Percentiles rank a stretch among this genome's conserved stretches.
These are phyloP conservation scores for Poecilobothrus nobilitatus DNA, from an alignment of 2,888 invertebrate species.

Conservation along the genomic window DNA sequence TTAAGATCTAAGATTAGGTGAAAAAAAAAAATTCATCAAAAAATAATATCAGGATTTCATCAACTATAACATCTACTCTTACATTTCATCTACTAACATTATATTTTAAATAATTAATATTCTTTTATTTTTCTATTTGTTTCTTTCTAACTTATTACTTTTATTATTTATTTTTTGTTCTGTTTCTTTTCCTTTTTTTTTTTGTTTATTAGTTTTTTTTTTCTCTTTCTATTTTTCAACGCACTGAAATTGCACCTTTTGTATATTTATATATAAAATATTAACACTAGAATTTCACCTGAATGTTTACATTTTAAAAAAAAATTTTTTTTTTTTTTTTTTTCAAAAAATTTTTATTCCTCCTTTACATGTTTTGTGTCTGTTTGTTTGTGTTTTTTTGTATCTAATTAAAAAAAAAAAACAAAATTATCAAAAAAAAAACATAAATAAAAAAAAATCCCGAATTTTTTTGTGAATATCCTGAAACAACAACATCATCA, in stretches of 20 bases:
- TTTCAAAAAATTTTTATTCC: neutral
- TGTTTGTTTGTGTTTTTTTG: neutral
- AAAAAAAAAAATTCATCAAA: too few relatives aligned
- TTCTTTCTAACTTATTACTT: constrained; percentile 11
- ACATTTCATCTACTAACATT: neutral
- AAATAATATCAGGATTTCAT: too few relatives aligned
- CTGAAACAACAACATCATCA: constrained; percentile 9
- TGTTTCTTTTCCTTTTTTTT: neutral
- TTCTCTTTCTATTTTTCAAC: neutral
- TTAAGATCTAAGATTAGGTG: too few relatives aligned
- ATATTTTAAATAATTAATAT: neutral
- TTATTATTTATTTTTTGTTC: neutral
- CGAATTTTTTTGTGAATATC: constrained; percentile 8
- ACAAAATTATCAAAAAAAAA: neutral
- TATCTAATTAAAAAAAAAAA: constrained; percentile 8
- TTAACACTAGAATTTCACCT: constrained; percentile 5
- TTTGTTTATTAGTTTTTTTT: neutral
- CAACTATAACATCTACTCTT: too few relatives aligned
- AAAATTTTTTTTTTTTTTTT: neutral
- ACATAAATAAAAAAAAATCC: neutral
- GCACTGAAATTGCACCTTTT: constrained; percentile 12
- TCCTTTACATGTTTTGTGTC: constrained; percentile 2
- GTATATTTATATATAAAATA: neutral
- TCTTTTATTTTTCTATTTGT: constrained; percentile 8
- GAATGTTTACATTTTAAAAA: neutral